Evolutionary conservation across 2,888 invertebrate genomes (phyloP).

Genomic region (Hypomecis atomaria): DNA sequence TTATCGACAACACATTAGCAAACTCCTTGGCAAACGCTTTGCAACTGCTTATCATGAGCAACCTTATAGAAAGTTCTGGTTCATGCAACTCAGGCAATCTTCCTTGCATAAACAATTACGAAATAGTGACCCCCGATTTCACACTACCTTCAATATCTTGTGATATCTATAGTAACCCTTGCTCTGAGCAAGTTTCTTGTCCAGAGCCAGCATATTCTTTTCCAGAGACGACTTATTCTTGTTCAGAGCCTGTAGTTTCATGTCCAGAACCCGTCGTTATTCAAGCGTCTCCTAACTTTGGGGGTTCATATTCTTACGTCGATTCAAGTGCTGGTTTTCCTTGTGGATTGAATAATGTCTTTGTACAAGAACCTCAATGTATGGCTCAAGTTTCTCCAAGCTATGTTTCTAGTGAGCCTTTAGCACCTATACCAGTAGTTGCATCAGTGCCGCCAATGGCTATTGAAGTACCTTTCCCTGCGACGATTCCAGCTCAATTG

Average conservation of each 20-base stretch:
- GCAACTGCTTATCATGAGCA: slow-evolving; percentile 66
- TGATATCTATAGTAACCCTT: slow-evolving; percentile 12
- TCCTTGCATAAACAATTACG: slow-evolving; percentile 32
- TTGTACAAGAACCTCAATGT: slow-evolving; percentile 6
- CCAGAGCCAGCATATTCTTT: slow-evolving; percentile 19
- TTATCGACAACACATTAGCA: slow-evolving; percentile 64
- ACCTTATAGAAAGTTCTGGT: slow-evolving; percentile 53
- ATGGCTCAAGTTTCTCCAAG: neutral
- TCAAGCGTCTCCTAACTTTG: slow-evolving; percentile 1
- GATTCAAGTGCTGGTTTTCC: slow-evolving; percentile 12
- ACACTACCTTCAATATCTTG: slow-evolving; percentile 23
- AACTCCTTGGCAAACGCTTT: slow-evolving; percentile 67
- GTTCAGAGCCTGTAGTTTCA: neutral
- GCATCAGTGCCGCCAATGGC: slow-evolving; percentile 39
- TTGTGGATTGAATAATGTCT: slow-evolving; percentile 4
- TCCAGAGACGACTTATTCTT: slow-evolving; percentile 3
- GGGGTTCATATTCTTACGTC: neutral
- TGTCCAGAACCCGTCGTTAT: slow-evolving; percentile 1
- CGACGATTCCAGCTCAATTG: slow-evolving; percentile 58
- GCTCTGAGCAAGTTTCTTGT: neutral
- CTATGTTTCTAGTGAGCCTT: neutral
- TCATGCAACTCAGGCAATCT: neutral
- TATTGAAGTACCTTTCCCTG: slow-evolving; percentile 54
- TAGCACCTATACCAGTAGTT: slow-evolving; percentile 7
- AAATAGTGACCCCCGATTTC: slow-evolving; percentile 26